Percentiles rank a stretch among this genome's conserved stretches.
phyloP scores from a whole-genome alignment of 2,888 invertebrate genomes.

The Acanthococcus lagerstroemiae region DNA sequence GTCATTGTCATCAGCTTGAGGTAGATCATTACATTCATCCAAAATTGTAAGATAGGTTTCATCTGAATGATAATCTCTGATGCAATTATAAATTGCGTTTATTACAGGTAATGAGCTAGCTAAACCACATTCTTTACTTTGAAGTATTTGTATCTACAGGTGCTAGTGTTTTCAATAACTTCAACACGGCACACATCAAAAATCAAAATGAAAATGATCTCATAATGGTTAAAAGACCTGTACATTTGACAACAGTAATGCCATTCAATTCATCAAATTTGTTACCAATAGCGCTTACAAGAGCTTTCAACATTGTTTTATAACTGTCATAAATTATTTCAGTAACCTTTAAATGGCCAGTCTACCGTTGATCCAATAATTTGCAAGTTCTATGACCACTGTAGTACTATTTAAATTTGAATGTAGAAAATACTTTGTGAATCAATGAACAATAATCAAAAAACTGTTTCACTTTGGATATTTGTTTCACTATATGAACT shows the following conservation, averaged over 20 bases:
- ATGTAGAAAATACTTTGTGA: background rate
- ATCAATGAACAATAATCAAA: background rate
- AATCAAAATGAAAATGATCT: background rate
- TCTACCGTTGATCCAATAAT: slow-evolving; percentile 1
- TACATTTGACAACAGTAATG: background rate
- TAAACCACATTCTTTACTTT: background rate
- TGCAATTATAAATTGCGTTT: background rate
- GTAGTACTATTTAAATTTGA: background rate
- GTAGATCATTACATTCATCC: background rate
- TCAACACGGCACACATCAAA: background rate
- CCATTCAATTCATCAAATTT: background rate
- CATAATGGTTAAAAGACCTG: background rate
- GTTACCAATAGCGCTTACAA: background rate
- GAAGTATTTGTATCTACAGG: background rate
- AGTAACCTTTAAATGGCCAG: slow-evolving; percentile 1
- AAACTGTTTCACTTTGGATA: background rate
- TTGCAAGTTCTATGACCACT: background rate
- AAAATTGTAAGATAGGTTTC: background rate
- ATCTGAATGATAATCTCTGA: background rate
- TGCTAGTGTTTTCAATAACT: background rate
- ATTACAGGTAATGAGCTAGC: background rate
- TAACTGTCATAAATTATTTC: background rate
- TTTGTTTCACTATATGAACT: background rate
- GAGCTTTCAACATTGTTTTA: background rate
- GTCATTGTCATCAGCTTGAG: background rate